Evolutionary conservation across 2,888 invertebrate species (phyloP), one percentile per base, ranked within the genome.

Genomic region (Portevinia maculata): DNA sequence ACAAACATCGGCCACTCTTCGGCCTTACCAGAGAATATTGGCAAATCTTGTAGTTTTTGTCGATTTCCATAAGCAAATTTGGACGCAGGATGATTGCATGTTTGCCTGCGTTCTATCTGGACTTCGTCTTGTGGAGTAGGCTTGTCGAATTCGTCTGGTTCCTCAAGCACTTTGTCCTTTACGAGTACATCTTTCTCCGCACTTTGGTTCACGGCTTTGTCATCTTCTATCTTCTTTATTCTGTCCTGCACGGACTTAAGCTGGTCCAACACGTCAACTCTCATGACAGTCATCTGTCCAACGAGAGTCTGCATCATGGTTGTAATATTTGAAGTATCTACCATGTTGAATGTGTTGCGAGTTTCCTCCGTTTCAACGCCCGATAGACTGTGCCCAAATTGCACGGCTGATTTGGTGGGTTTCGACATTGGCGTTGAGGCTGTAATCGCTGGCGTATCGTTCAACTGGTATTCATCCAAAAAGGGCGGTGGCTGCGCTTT

Each of bases 1-100:
- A 67, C 53, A 39, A 79, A 79, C 1, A 79, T 28, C 17, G 73
- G 73, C 71, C 78, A 78, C 32, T 78, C 70, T n/a, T n/a, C n/a
- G n/a, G n/a, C n/a, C n/a, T n/a, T n/a, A n/a, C n/a, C n/a, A n/a
- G n/a, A n/a, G n/a, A 28, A 74, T 67, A n/a, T 67, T 30, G 76
- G 70, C 5, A 78, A 24, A 15, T 78, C 76, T 30, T 50, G 46
- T 24, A 50, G 60, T 3, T 55, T 28, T 17, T 2, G 37, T 2
- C 37, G 37, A 37, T n/a, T 37, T 37, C 37, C 32, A 7, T 8
- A 32, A 32, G 11, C 9, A 8, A 32, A 9, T 9, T 8, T 32
- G 32, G 32, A 32, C 32, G 32, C 32, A 32, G 32, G 5, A 8
- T 32, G 32, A 7, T 32, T 37, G 37, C 13, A n/a, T 37, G 37